Evolutionary conservation across 2,888 invertebrate species (phyloP).

Genomic region (Sphaerophoria rueppellii): DNA sequence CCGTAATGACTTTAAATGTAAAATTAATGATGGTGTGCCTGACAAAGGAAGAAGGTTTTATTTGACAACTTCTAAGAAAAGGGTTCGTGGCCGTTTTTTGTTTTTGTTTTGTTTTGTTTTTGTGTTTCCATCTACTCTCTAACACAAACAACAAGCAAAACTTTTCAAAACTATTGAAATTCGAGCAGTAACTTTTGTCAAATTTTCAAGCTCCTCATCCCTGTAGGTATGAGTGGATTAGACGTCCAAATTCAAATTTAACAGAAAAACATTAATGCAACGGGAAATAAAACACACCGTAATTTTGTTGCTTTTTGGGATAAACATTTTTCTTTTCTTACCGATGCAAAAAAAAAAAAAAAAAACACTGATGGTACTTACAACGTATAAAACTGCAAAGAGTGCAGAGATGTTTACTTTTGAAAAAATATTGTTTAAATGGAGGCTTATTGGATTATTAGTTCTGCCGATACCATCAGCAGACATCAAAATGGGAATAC

Average conservation of each 20-base stretch:
- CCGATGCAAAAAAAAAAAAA: constrained; percentile 17
- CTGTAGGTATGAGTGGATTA: background rate
- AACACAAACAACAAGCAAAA: constrained; percentile 64
- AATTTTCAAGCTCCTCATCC: constrained; percentile 36
- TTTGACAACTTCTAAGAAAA: constrained; percentile 44
- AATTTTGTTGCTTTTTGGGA: constrained; percentile 63
- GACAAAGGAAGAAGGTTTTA: constrained; percentile 34
- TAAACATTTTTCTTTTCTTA: constrained; percentile 48
- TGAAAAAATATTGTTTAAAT: constrained; percentile 75
- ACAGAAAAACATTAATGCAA: constrained; percentile 73
- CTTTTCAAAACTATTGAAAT: constrained; percentile 72
- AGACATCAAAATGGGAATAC: constrained; percentile 71
- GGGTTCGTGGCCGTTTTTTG: constrained; percentile 55
- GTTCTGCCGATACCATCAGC: constrained; percentile 72
- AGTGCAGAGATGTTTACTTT: background rate
- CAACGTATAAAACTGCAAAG: constrained; percentile 1
- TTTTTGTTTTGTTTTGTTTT: constrained; percentile 15
- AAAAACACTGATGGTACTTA: too few relatives aligned
- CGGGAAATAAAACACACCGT: too few relatives aligned
- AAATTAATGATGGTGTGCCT: constrained; percentile 82
- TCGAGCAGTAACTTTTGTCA: constrained; percentile 71
- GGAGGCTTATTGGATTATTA: constrained; percentile 75
- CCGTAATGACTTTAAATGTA: constrained; percentile 83
- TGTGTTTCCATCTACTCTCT: constrained; percentile 11
- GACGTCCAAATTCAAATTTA: constrained; percentile 66